Conservation (phyloP, 2,888 invertebrate genomes). For the Rambutsinella grinnellia region DNA sequence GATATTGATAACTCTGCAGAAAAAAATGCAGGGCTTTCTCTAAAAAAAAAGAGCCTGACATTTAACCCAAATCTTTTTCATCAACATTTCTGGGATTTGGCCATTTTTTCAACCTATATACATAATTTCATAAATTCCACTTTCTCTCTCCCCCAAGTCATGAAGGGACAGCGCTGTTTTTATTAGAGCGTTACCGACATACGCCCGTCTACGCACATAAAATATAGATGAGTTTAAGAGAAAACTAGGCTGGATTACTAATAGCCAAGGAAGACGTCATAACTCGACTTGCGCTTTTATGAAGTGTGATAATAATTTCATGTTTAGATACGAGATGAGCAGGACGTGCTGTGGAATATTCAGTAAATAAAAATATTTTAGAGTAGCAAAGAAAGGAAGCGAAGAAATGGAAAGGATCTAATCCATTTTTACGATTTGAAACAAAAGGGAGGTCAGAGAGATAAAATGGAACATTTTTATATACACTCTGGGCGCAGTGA, state of each 20-base stretch:
- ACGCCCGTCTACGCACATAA: constrained; percentile 6
- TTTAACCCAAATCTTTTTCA: no score
- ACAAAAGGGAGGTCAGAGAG: neutral
- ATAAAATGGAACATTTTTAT: neutral
- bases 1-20: no score
- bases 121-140: no score
- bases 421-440: constrained; percentile 57
- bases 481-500: neutral
- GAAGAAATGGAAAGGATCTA: constrained; percentile 31
- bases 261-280: constrained; percentile 7
- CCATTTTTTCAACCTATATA: no score
- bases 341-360: neutral
- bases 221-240: neutral
- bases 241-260: neutral
- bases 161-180: no score
- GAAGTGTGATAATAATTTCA: constrained; percentile 41
- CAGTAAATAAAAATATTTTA: constrained; percentile 7
- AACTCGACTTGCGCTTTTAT: constrained; percentile 32
- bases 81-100: no score
- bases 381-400: neutral
- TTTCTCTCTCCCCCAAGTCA: no score
- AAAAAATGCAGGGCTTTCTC: no score
- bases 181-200: neutral
- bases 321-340: neutral
- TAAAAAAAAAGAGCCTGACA: no score